Conservation (phyloP, 2,888 invertebrate species). For the Troides oblongomaculatus region DNA sequence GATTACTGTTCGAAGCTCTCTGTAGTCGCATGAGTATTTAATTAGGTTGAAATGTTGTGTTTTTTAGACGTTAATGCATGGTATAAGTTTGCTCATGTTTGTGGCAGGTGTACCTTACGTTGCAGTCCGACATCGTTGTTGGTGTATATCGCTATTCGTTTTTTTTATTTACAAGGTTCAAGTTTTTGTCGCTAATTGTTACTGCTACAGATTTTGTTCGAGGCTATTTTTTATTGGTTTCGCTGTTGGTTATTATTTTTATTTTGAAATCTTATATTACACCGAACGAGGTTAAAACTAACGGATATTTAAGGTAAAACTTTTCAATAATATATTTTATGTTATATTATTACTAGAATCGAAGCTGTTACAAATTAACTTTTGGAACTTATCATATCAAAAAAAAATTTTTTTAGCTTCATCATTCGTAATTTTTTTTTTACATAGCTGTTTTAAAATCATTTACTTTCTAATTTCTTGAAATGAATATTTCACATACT, state of each 20-base stretch:
- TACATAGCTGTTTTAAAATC: too few species aligned
- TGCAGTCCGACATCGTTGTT: conserved; percentile 49
- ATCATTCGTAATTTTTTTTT: too few species aligned
- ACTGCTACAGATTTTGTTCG: conserved; percentile 4
- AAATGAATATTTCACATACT: too few species aligned
- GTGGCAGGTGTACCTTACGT: conserved; percentile 50
- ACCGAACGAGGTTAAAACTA: not conserved
- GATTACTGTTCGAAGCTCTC: conserved; percentile 43
- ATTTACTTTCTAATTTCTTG: too few species aligned
- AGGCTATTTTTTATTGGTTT: not conserved
- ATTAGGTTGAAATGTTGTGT: conserved; percentile 44
- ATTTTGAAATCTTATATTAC: not conserved
- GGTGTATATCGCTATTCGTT: conserved; percentile 16
- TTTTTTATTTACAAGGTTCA: conserved; percentile 46
- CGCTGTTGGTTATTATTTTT: not conserved
- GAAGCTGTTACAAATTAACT: too few species aligned
- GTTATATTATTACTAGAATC: too few species aligned
- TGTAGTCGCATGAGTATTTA: conserved; percentile 48
- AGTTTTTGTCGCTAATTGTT: conserved; percentile 43
- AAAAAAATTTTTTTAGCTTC: too few species aligned
- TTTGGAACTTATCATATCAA: too few species aligned
- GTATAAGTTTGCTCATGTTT: conserved; percentile 64
- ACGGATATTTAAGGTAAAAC: not conserved
- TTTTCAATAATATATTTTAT: not conserved
- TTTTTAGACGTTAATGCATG: conserved; percentile 59